phyloP scores from a whole-genome alignment of 1,140 invertebrate genomes.

The Meloidogyne floridensis region DNA sequence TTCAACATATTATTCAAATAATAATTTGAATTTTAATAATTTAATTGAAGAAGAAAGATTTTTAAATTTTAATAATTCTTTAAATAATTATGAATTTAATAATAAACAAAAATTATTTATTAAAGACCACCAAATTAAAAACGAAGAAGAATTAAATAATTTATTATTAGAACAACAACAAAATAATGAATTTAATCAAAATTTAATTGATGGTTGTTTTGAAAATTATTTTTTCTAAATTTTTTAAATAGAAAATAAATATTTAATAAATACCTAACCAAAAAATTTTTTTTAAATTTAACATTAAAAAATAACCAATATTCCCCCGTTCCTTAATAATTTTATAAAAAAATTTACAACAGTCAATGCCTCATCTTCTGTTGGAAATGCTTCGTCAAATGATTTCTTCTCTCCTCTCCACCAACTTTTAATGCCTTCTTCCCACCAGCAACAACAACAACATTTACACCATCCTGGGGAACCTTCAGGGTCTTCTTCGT shows the following conservation, averaged over 20 bases:
- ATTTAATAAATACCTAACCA: too few species aligned
- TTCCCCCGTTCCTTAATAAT: background rate
- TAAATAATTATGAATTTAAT: background rate
- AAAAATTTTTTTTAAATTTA: background rate
- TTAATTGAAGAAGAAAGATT: too few species aligned
- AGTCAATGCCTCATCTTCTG: background rate
- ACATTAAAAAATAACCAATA: background rate
- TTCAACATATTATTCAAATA: constrained; percentile 10
- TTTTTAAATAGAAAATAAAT: background rate
- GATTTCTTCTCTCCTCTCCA: background rate
- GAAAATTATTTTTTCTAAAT: too few species aligned
- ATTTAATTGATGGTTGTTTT: background rate
- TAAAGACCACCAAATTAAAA: background rate
- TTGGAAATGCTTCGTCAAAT: background rate
- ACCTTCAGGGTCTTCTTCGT: background rate
- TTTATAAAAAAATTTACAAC: too few species aligned
- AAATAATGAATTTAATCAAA: background rate
- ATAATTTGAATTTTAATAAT: background rate
- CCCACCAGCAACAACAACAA: too few species aligned
- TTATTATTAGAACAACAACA: background rate
- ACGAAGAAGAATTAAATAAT: background rate
- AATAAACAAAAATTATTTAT: background rate
- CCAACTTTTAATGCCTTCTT: constrained; percentile 6
- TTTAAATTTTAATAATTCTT: background rate
- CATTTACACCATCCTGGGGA: background rate